Evolutionary conservation across 2,113 vertebrate genomes (phyloP), one percentile per base, ranked within the genome.

Genomic region (Grantiella picta): DNA sequence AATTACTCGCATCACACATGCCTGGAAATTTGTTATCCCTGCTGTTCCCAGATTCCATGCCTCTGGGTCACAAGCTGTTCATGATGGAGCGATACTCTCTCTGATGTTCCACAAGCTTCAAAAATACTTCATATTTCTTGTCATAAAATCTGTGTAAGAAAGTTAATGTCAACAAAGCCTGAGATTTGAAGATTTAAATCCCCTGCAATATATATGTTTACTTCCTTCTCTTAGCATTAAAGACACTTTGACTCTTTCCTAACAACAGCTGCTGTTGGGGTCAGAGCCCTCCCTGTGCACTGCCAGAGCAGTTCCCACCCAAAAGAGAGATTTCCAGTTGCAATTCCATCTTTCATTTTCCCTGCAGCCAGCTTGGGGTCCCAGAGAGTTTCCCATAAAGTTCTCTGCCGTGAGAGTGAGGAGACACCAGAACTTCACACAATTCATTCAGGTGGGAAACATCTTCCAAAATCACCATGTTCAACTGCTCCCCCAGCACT

Each of bases 111-210:
- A 98, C 97, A 8, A 99, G 98, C 73, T 97, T 98, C 97, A 98
- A 94, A 97, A 99, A 99, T 16, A 99, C 99, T 80, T 97, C 42
- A 3, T 99, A 99, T 89, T 99, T 99, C 97, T 98, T 99, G 93
- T 98, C 98, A 73, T 99, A 99, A 96, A 99, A 99, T 78, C 99
- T 99, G 96, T 7, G 24, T 10, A 65, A 82, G 77, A 97, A 89
- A 84, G 47, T 44, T 31, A 40, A 86, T 53, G 31, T 77, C 61
- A 79, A 15, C 70, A 76, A 20, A 70, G n/a, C 17, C 29, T 3
- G 53, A 69, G 45, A 38, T 36, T 3, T 36, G 24, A 36, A 44
- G 16, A 16, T 38, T 29, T 52, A 53, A 85, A 47, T 9, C 28
- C 42, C 19, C 35, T 45, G 15, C 12, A 31, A 45, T 15, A 24